phyloP scores from a whole-genome alignment of 2,888 invertebrate genomes.

The Allygus modestus region DNA sequence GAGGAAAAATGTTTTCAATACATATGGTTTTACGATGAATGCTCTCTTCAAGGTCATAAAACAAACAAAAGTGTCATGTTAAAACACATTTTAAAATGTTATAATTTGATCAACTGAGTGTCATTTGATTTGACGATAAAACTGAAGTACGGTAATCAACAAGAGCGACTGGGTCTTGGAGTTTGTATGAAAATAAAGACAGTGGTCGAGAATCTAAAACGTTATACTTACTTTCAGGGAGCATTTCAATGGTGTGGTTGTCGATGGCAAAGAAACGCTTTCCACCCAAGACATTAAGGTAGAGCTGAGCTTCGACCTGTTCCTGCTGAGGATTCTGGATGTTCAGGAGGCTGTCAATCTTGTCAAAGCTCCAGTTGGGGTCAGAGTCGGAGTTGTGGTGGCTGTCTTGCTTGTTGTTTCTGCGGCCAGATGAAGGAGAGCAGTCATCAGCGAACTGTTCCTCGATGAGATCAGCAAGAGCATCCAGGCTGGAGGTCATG shows the following conservation, averaged over 20 bases:
- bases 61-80: no score
- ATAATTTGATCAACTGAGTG: no score
- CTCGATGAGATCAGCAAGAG: constrained; percentile 71
- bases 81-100: no score
- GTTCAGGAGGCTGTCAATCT: constrained; percentile 79
- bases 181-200: no score
- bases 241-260: constrained; percentile 77
- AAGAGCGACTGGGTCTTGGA: no score
- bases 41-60: no score
- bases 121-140: no score
- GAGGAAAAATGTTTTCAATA: no score
- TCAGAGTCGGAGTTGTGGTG: constrained; percentile 70
- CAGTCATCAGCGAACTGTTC: constrained; percentile 64
- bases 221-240: constrained; percentile 74
- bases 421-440: background rate
- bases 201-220: no score
- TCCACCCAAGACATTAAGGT: constrained; percentile 74
- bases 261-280: constrained; percentile 77
- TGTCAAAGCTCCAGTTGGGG: constrained; percentile 76
- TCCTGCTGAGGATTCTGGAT: constrained; percentile 77
- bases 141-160: no score
- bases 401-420: constrained; percentile 18
- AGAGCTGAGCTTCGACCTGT: constrained; percentile 79
- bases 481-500: constrained; percentile 75
- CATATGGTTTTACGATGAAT: no score